phyloP scores from a whole-genome alignment of 2,888 invertebrate genomes.

The Camptogramma bilineatum region DNA sequence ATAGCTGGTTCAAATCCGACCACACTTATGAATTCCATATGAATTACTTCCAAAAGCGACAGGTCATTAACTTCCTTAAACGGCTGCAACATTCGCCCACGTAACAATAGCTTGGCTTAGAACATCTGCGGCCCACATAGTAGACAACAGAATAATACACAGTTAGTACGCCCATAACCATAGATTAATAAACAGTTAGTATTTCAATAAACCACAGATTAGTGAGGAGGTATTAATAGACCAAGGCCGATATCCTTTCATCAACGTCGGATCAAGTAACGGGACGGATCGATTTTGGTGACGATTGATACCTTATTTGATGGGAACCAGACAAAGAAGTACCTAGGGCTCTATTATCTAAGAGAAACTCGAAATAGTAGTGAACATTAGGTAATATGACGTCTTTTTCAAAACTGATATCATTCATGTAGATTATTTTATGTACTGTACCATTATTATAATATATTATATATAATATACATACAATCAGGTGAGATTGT shows the following conservation, averaged over 20 bases:
- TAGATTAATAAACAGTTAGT: conserved; percentile 10
- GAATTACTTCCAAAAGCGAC: conserved; percentile 44
- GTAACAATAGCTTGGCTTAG: conserved; percentile 53
- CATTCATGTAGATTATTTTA: neutral
- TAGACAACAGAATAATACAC: conserved; percentile 26
- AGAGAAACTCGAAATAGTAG: conserved; percentile 6
- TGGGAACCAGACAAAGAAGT: conserved; percentile 43
- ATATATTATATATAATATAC: too few relatives aligned
- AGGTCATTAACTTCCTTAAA: conserved; percentile 43
- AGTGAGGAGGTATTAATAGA: neutral
- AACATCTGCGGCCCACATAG: conserved; percentile 75
- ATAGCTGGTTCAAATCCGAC: conserved; percentile 7
- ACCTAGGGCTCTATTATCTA: conserved; percentile 11
- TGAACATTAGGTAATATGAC: neutral
- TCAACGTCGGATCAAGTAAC: conserved; percentile 62
- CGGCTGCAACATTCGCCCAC: conserved; percentile 42
- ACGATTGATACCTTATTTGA: conserved; percentile 58
- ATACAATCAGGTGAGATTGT: too few relatives aligned
- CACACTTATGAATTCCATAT: conserved; percentile 38
- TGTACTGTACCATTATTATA: too few relatives aligned
- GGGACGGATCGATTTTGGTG: conserved; percentile 55
- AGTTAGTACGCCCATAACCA: conserved; percentile 15
- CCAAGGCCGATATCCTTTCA: conserved; percentile 71
- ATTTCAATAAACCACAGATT: conserved; percentile 13
- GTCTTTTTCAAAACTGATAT: neutral